phyloP scores from a whole-genome alignment of 2,113 vertebrate genomes.

The Ibidorhyncha struthersii region DNA sequence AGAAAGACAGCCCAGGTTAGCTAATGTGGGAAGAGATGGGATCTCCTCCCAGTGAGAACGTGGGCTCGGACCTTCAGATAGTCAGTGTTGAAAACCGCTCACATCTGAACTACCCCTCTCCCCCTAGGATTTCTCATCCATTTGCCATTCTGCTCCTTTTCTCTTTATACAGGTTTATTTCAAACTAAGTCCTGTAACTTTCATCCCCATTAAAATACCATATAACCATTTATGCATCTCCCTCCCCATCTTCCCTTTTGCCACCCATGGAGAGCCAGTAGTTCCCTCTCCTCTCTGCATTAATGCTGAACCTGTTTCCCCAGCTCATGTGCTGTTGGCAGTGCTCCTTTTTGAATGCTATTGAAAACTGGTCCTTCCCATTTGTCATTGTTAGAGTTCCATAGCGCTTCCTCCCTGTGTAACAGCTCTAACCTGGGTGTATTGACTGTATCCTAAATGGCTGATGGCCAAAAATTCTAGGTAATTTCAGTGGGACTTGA shows the following conservation, averaged over 20 bases:
- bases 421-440: constrained; percentile 21
- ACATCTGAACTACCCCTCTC: background rate
- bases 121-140: background rate
- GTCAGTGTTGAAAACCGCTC: background rate
- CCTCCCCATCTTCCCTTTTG: background rate
- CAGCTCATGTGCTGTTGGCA: background rate
- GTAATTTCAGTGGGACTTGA: constrained; percentile 59
- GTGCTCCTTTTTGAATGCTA: background rate
- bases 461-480: constrained; percentile 58
- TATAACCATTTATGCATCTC: background rate
- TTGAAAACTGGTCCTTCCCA: constrained; percentile 18
- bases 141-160: background rate
- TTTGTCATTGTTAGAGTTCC: constrained; percentile 47
- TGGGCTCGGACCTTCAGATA: constrained; percentile 9
- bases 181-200: background rate
- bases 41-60: background rate
- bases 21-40: background rate
- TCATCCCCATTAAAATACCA: background rate
- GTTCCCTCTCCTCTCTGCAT: background rate
- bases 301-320: background rate
- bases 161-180: background rate
- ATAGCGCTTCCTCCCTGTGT: constrained; percentile 31
- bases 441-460: constrained; percentile 42
- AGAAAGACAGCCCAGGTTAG: constrained; percentile 2
- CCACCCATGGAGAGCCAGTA: background rate